Evolutionary conservation across 1,140 invertebrate species (phyloP).

Genomic region (Bombus impatiens): DNA sequence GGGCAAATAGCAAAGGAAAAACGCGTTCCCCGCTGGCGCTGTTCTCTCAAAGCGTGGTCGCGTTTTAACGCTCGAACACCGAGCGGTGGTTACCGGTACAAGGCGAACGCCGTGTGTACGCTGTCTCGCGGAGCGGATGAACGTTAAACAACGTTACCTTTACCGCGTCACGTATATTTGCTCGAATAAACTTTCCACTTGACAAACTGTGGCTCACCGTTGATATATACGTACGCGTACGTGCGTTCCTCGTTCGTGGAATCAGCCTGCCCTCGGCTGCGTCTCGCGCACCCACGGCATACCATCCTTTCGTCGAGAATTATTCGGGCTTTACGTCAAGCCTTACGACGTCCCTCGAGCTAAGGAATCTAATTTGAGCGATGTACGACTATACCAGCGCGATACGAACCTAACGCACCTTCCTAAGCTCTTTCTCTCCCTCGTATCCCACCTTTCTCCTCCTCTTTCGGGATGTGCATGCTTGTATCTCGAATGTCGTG

Average conservation of each 20-base stretch:
- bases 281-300: slow-evolving; percentile 67
- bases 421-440: slow-evolving; percentile 12
- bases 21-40: not conserved
- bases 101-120: not conserved
- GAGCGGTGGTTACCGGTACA: not conserved
- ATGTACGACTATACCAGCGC: slow-evolving; percentile 66
- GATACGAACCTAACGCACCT: slow-evolving; percentile 25
- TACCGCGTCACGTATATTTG: slow-evolving; percentile 57
- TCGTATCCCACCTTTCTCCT: not conserved
- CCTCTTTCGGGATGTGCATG: not conserved
- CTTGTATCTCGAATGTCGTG: not conserved
- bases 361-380: slow-evolving; percentile 81
- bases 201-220: slow-evolving; percentile 66
- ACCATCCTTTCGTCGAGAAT: slow-evolving; percentile 76
- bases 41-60: not conserved
- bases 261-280: slow-evolving; percentile 61
- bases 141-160: slow-evolving; percentile 55
- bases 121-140: slow-evolving; percentile 17
- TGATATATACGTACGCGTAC: slow-evolving; percentile 65
- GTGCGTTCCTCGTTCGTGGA: slow-evolving; percentile 53
- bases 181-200: slow-evolving; percentile 64
- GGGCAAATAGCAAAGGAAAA: not conserved
- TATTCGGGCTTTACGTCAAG: slow-evolving; percentile 80
- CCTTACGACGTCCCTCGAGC: slow-evolving; percentile 71
- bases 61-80: not conserved